Evolutionary conservation across 2,113 vertebrate genomes (phyloP).

Genomic region (Poecile atricapillus): DNA sequence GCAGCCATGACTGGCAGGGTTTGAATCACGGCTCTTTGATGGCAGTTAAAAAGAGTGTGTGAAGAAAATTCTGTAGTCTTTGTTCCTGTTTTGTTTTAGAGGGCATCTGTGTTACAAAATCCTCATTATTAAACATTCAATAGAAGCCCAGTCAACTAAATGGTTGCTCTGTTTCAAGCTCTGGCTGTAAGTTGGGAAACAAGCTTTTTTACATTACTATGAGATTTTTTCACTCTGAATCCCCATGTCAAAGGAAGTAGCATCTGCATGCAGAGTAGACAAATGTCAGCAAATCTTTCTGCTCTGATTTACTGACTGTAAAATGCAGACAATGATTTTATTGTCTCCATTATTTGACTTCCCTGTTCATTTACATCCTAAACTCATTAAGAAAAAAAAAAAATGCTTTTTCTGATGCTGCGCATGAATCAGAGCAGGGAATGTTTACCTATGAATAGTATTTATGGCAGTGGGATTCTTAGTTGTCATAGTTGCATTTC

Average conservation of each 20-base stretch:
- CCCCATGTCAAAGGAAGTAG: not conserved
- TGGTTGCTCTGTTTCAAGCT: not conserved
- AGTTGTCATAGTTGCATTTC: not conserved
- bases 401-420: not conserved
- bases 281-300: not conserved
- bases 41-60: not conserved
- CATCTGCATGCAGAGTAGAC: not conserved
- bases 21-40: constrained; percentile 39
- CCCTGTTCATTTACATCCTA: not conserved
- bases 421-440: not conserved
- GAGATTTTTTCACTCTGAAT: not conserved
- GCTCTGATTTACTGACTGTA: not conserved
- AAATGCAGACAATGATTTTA: not conserved
- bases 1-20: constrained; percentile 19
- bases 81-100: not conserved
- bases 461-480: not conserved
- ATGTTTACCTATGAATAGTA: not conserved
- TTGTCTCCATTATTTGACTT: not conserved
- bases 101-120: not conserved
- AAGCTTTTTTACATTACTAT: not conserved
- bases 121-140: not conserved
- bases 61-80: constrained; percentile 17
- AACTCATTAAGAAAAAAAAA: not conserved
- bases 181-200: not conserved
- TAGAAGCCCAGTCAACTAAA: not conserved